These are phyloP conservation scores for Dorcus parallelipipedus DNA, from an alignment of 2,888 invertebrate genomes.

Conservation along the genomic window DNA sequence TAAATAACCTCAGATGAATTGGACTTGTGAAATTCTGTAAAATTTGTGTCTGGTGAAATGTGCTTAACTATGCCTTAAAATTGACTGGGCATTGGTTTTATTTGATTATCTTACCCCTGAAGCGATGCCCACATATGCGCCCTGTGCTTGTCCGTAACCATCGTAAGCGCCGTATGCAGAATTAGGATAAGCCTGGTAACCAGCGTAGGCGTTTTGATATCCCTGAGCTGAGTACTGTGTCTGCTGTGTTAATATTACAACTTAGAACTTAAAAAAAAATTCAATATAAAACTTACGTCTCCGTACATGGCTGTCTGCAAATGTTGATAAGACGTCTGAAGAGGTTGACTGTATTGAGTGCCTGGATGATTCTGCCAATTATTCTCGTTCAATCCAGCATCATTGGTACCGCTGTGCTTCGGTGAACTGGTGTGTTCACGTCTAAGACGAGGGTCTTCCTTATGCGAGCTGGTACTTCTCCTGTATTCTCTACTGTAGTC, in stretches of 20 bases:
- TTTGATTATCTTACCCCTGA: constrained; percentile 19
- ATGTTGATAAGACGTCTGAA: constrained; percentile 28
- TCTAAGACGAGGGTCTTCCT: constrained; percentile 27
- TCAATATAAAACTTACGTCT: constrained; percentile 21
- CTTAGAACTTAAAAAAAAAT: not conserved
- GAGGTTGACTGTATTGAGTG: constrained; percentile 16
- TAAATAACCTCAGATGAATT: constrained; percentile 28
- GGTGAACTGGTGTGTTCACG: constrained; percentile 19
- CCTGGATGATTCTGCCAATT: constrained; percentile 20
- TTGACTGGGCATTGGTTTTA: not conserved
- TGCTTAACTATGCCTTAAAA: constrained; percentile 2
- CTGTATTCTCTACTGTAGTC: constrained; percentile 19
- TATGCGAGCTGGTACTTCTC: constrained; percentile 13
- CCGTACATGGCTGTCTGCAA: constrained; percentile 24
- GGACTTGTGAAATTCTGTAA: constrained; percentile 26
- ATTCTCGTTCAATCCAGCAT: constrained; percentile 15
- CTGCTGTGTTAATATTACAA: constrained; percentile 15
- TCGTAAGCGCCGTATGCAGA: constrained; percentile 21
- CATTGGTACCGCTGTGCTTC: constrained; percentile 3
- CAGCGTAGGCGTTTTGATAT: constrained; percentile 20
- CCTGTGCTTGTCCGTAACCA: constrained; percentile 23
- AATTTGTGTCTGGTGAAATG: constrained; percentile 26
- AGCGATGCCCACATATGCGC: constrained; percentile 12
- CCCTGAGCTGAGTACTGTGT: constrained; percentile 24
- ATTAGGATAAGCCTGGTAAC: constrained; percentile 22